Evolutionary conservation across 2,113 vertebrate species (phyloP).

Genomic region (Psophia crepitans): DNA sequence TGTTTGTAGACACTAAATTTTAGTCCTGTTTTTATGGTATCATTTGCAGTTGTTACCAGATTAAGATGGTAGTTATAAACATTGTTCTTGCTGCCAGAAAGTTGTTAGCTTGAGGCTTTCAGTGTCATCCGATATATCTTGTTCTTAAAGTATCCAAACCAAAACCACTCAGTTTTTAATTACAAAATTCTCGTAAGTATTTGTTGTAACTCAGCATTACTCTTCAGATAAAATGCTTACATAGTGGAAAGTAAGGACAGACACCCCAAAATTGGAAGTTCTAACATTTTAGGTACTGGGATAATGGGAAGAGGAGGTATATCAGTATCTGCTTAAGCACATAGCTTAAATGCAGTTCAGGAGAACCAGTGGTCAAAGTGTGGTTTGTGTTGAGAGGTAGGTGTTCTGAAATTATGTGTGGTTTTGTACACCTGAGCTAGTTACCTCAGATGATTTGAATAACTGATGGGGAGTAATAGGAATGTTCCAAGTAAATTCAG

Average conservation of each 20-base stretch:
- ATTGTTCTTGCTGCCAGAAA: background rate
- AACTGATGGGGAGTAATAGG: background rate
- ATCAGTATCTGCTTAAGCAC: background rate
- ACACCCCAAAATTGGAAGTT: background rate
- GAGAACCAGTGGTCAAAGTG: background rate
- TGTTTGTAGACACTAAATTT: conserved; percentile 82
- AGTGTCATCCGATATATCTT: background rate
- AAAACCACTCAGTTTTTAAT: background rate
- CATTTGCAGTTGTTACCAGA: conserved; percentile 67
- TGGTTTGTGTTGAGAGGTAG: background rate
- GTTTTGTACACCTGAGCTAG: background rate
- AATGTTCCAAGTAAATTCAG: background rate
- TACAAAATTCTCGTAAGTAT: background rate
- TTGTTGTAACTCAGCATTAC: background rate
- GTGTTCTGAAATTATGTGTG: background rate
- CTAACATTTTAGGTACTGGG: background rate
- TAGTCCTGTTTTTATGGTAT: conserved; percentile 83
- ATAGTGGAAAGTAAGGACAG: background rate
- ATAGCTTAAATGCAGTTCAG: background rate
- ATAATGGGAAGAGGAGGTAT: background rate
- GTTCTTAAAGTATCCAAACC: background rate
- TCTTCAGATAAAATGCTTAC: background rate
- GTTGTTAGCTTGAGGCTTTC: background rate
- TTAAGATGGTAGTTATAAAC: conserved; percentile 21
- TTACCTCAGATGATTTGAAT: background rate